A percentile compares a stretch with the other conserved stretches of the same genome.
Conservation (phyloP, 2,113 vertebrate genomes). For the Excalfactoria chinensis region DNA sequence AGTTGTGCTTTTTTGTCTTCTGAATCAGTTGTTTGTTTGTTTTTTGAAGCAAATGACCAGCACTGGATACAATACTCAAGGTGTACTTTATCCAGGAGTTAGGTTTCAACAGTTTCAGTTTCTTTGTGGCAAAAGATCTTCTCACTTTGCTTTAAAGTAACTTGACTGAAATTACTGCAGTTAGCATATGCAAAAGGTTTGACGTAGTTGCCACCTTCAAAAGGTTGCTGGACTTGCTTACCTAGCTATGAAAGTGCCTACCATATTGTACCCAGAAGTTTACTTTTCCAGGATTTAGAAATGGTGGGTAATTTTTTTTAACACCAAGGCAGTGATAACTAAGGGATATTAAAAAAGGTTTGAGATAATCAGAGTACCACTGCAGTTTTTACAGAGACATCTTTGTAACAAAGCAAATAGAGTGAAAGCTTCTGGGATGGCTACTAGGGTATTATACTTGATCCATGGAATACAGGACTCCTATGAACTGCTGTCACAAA, state of each 20-base stretch:
- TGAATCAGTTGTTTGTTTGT: neutral
- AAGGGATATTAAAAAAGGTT: neutral
- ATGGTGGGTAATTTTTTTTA: neutral
- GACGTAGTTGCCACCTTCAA: neutral
- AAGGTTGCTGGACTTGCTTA: neutral
- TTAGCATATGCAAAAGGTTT: neutral
- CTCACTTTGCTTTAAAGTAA: neutral
- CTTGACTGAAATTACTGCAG: neutral
- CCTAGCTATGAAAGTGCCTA: neutral
- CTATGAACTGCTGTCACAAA: neutral
- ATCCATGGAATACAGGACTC: neutral
- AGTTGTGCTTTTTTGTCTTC: neutral
- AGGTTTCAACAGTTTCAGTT: neutral
- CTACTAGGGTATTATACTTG: neutral
- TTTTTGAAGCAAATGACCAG: neutral
- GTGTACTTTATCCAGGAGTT: neutral
- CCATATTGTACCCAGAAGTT: neutral
- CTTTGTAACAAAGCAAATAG: neutral
- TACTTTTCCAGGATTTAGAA: neutral
- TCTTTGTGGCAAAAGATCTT: neutral
- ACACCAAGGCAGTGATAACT: neutral
- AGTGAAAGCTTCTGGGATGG: neutral
- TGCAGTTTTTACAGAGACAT: neutral
- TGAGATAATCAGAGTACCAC: neutral
- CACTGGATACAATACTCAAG: neutral